phyloP scores from a whole-genome alignment of 1,140 invertebrate species.

The Linepithema humile region DNA sequence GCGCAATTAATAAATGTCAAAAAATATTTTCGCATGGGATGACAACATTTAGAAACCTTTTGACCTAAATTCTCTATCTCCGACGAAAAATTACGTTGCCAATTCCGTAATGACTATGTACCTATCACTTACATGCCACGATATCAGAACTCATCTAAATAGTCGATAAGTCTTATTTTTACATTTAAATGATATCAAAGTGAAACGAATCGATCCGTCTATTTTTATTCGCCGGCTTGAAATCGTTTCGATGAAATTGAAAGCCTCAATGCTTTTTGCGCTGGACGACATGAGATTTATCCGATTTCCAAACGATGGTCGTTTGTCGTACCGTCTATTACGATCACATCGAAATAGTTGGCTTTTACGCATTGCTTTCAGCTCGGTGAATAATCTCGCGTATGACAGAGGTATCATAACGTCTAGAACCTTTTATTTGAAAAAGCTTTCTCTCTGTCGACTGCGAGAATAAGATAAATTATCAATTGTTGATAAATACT shows the following conservation, averaged over 20 bases:
- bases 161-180: constrained; percentile 15
- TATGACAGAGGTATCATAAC: constrained; percentile 5
- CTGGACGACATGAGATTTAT: constrained; percentile 51
- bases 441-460: neutral
- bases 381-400: constrained; percentile 21
- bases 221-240: constrained; percentile 49
- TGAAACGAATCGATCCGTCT: constrained; percentile 36
- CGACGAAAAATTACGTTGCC: neutral
- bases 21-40: too few relatives aligned
- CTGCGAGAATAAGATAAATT: constrained; percentile 6
- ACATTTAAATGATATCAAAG: constrained; percentile 35
- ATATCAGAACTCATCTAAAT: constrained; percentile 32
- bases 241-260: constrained; percentile 45
- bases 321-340: constrained; percentile 44
- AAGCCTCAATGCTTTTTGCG: constrained; percentile 41
- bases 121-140: constrained; percentile 9
- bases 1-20: neutral
- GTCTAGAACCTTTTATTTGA: constrained; percentile 24
- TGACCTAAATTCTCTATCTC: neutral
- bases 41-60: too few relatives aligned
- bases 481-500: neutral
- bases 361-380: constrained; percentile 52
- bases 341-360: constrained; percentile 44
- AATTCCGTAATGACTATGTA: neutral
- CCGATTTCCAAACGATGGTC: constrained; percentile 52